Evolutionary conservation across 2,888 invertebrate species (phyloP).

Genomic region (Oxyteleia sp.): DNA sequence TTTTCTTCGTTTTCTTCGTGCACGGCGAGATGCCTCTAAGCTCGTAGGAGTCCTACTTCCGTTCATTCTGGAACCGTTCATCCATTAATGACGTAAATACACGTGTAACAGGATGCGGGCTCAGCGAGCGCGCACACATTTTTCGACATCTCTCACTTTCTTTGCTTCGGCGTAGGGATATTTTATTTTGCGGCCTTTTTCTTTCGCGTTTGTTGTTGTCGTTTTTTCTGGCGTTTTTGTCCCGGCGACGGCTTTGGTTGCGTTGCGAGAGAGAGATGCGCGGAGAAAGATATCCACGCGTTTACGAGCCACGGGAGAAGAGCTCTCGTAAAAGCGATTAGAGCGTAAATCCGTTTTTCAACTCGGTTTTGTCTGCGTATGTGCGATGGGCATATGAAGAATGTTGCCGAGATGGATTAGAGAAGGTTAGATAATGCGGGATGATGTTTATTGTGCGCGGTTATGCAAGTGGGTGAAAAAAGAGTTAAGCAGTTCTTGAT

Average conservation of each 20-base stretch:
- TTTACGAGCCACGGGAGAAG: slow-evolving; percentile 55
- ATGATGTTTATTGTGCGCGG: slow-evolving; percentile 46
- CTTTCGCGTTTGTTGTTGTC: no score
- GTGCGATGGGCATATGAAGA: slow-evolving; percentile 49
- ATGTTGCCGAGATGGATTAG: slow-evolving; percentile 44
- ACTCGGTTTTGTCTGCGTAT: slow-evolving; percentile 50
- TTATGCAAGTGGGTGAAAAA: slow-evolving; percentile 43
- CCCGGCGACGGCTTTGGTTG: background rate
- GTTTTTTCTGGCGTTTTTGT: slow-evolving; percentile 45
- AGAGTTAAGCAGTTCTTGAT: slow-evolving; percentile 22
- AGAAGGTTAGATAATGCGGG: slow-evolving; percentile 37
- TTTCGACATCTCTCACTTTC: slow-evolving; percentile 75
- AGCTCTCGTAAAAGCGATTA: slow-evolving; percentile 70
- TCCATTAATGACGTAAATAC: slow-evolving; percentile 76
- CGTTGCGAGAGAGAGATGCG: slow-evolving; percentile 42
- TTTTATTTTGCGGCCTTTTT: slow-evolving; percentile 45
- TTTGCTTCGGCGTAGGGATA: slow-evolving; percentile 55
- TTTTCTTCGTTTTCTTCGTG: slow-evolving; percentile 67
- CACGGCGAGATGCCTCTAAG: slow-evolving; percentile 38
- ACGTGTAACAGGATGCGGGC: slow-evolving; percentile 73
- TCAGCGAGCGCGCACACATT: slow-evolving; percentile 50
- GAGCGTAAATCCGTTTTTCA: slow-evolving; percentile 71
- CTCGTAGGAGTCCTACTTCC: slow-evolving; percentile 68
- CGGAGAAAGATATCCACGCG: slow-evolving; percentile 54
- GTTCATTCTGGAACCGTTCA: slow-evolving; percentile 75